These are phyloP conservation scores for Oreochromis mossambicus DNA, from an alignment of 2,797 vertebrate genomes.

Conservation along the genomic window DNA sequence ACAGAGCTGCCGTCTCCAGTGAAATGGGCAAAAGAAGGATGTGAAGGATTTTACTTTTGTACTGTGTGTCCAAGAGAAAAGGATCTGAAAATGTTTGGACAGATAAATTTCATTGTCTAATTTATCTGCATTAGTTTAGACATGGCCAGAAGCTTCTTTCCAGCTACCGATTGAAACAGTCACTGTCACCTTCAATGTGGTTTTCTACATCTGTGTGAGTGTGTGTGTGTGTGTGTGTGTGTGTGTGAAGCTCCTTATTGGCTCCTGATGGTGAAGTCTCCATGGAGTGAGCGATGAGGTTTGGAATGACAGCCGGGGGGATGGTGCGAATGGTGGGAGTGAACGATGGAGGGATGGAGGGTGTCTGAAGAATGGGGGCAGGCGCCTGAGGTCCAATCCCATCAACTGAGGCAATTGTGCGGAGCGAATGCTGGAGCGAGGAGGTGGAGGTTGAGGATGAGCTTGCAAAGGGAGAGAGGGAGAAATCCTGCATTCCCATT, in stretches of 20 bases:
- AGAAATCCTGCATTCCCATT: conserved; percentile 23
- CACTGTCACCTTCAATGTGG: conserved; percentile 24
- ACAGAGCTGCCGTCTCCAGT: neutral
- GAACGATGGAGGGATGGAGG: conserved; percentile 39
- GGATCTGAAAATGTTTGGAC: neutral
- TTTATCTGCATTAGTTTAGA: conserved; percentile 4
- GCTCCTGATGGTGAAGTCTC: conserved; percentile 46
- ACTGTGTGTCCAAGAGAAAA: neutral
- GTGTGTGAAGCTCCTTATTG: conserved; percentile 31
- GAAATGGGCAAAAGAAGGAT: neutral
- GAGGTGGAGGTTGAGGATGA: conserved; percentile 45
- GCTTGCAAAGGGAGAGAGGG: conserved; percentile 24
- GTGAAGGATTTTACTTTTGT: neutral
- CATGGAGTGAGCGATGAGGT: conserved; percentile 62
- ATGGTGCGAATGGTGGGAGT: conserved; percentile 20
- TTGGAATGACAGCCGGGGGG: conserved; percentile 46
- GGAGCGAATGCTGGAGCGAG: conserved; percentile 55
- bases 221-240: neutral
- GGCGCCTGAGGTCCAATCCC: conserved; percentile 69
- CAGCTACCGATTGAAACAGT: conserved; percentile 11
- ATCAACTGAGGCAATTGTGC: conserved; percentile 74
- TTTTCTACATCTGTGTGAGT: neutral
- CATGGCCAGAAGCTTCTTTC: conserved; percentile 8
- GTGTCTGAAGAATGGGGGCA: conserved; percentile 50
- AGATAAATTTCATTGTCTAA: conserved; percentile 5